Conservation (phyloP, 2,797 vertebrate genomes). For the Euthynnus affinis region DNA sequence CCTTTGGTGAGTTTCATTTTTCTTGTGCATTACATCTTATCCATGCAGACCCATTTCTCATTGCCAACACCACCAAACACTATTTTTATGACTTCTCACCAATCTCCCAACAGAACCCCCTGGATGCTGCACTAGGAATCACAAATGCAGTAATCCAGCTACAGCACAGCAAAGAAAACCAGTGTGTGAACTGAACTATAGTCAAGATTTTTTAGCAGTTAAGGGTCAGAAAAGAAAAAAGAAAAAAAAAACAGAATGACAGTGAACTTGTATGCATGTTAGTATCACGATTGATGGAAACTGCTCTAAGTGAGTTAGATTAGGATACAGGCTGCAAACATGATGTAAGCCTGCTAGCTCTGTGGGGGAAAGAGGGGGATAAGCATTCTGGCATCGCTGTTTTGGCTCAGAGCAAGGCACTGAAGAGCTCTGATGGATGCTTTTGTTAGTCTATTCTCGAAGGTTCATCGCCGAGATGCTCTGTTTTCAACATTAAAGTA, state of each 20-base stretch:
- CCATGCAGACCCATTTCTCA: conserved; percentile 68
- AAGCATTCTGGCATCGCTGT: conserved; percentile 40
- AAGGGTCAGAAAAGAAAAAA: neutral
- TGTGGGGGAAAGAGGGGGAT: conserved; percentile 36
- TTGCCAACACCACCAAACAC: conserved; percentile 47
- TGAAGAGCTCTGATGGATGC: neutral
- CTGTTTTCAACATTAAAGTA: conserved; percentile 29
- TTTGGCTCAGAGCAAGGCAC: conserved; percentile 37
- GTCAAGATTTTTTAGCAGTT: conserved; percentile 27
- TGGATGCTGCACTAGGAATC: conserved; percentile 17
- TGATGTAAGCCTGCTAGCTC: conserved; percentile 44
- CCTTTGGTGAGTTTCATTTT: conserved; percentile 79
- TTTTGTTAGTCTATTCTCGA: conserved; percentile 21
- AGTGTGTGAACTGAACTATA: conserved; percentile 25
- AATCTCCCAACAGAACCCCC: conserved; percentile 25
- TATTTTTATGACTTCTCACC: conserved; percentile 41
- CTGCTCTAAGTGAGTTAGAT: conserved; percentile 22
- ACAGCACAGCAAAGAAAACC: conserved; percentile 27
- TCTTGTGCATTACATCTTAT: conserved; percentile 74
- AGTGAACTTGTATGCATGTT: conserved; percentile 21
- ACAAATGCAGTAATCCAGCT: conserved; percentile 36
- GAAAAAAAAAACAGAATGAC: neutral
- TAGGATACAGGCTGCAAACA: conserved; percentile 46
- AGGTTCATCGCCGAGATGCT: conserved; percentile 27
- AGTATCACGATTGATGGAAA: conserved; percentile 7